Conservation (phyloP, 2,797 vertebrate genomes). For the Myioborus melanocephalus region DNA sequence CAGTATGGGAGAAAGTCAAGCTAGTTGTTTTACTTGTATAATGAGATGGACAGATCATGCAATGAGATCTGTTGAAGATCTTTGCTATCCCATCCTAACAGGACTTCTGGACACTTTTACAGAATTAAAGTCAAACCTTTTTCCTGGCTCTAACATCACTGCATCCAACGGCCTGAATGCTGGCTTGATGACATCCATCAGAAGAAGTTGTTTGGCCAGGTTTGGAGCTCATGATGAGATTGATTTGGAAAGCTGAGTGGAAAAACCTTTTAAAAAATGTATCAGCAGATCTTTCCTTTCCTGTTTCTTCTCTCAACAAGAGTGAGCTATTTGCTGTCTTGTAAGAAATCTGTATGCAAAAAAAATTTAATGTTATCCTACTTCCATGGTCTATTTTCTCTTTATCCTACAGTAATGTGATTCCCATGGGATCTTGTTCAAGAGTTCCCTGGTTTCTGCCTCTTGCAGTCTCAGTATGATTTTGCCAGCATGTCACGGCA, state of each 20-base stretch:
- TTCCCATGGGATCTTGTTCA: neutral
- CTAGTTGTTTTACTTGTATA: neutral
- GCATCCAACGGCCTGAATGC: neutral
- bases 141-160: neutral
- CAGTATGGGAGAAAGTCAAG: constrained; percentile 13
- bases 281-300: constrained; percentile 1
- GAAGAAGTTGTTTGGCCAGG: neutral
- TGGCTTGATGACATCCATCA: neutral
- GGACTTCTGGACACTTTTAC: neutral
- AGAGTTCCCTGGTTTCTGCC: neutral
- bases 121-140: neutral
- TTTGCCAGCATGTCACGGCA: neutral
- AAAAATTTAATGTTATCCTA: neutral
- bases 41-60: neutral
- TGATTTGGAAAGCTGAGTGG: constrained; percentile 25
- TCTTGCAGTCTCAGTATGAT: neutral
- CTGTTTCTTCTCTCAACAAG: neutral
- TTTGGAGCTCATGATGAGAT: neutral
- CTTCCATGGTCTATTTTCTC: neutral
- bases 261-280: neutral
- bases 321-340: neutral
- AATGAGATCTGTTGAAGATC: neutral
- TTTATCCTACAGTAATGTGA: neutral
- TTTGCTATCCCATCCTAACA: neutral
- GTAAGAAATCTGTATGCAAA: neutral